Base-by-base conservation (phyloP, 2,888 invertebrate genomes). In the Prenolepis imparis region DNA sequence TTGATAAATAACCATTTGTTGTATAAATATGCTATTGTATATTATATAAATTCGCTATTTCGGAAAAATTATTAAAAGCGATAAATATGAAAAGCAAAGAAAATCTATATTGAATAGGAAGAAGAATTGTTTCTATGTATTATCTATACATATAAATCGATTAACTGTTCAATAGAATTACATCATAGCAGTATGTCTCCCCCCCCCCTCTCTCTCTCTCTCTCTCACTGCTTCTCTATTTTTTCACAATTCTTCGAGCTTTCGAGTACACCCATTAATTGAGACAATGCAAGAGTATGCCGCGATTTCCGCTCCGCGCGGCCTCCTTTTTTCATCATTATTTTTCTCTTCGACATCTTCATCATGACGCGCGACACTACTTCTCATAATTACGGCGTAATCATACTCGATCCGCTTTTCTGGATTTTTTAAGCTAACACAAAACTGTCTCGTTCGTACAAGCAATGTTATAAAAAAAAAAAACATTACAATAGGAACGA, bases 311-410 rank as follows among this genome's bases (percentile, higher is more conserved):
- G 74, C 52, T 55, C 21, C 36, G n/a, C 4, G n/a, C 3, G 73
- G 28, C 64, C 9, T 21, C 15, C 32, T 57, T 61, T 36, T 70
- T 73, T 36, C 81, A 55, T 74, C 84, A 87, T 83, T 88, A 90
- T 88, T 87, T 90, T 86, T 90, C 88, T 84, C 86, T 88, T 90
- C 90, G 86, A 86, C 84, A 67, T 89, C 83, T 87, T 88, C 80
- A 68, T 84, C 83, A 80, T 64, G 82, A 75, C 83, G 80, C 52
- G 18, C n/a, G 55, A 78, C 84, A 83, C 80, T 88, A 89, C 89
- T 89, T 83, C 83, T 84, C 90, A 85, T 90, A 90, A 91, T 91
- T 91, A 86, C 91, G 57, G 78, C 85, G 90, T 88, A 90, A 90
- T 90, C 86, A 89, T 73, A 32, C 70, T 59, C 52, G 55, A 77